Evolutionary conservation across 2,888 invertebrate species (phyloP).

Genomic region (Melipona beecheii): DNA sequence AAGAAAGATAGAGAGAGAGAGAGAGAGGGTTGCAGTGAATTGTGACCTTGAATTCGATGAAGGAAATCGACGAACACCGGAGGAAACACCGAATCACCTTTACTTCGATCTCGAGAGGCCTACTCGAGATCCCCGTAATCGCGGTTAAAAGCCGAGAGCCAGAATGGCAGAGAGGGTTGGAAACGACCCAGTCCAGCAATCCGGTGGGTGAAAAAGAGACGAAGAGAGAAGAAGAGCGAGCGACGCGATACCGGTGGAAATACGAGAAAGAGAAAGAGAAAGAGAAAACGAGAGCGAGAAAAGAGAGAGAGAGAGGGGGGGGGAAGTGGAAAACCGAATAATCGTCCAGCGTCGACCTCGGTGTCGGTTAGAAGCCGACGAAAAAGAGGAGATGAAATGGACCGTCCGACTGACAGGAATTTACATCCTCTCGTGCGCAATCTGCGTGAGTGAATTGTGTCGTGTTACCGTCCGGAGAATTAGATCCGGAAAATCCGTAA

Average conservation of each 20-base stretch:
- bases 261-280: slow-evolving; percentile 15
- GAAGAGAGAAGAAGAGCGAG: slow-evolving; percentile 14
- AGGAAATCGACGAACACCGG: slow-evolving; percentile 12
- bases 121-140: slow-evolving; percentile 66
- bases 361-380: slow-evolving; percentile 75
- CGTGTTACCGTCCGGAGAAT: slow-evolving; percentile 83
- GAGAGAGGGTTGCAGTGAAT: too few species aligned
- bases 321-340: slow-evolving; percentile 80
- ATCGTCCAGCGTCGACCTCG: slow-evolving; percentile 76
- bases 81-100: slow-evolving; percentile 62
- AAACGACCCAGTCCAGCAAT: slow-evolving; percentile 4
- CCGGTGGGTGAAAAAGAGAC: neutral
- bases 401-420: slow-evolving; percentile 82
- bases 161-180: slow-evolving; percentile 46
- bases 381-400: slow-evolving; percentile 80
- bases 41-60: slow-evolving; percentile 48
- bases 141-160: slow-evolving; percentile 67
- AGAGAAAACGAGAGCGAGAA: slow-evolving; percentile 18
- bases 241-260: slow-evolving; percentile 48
- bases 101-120: slow-evolving; percentile 62
- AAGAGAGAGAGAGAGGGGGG: slow-evolving; percentile 61
- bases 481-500: slow-evolving; percentile 84
- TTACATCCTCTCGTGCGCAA: slow-evolving; percentile 83
- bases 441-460: slow-evolving; percentile 84
- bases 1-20: neutral